phyloP scores from a whole-genome alignment of 2,888 invertebrate species.

The Nemotelus pantherinus region DNA sequence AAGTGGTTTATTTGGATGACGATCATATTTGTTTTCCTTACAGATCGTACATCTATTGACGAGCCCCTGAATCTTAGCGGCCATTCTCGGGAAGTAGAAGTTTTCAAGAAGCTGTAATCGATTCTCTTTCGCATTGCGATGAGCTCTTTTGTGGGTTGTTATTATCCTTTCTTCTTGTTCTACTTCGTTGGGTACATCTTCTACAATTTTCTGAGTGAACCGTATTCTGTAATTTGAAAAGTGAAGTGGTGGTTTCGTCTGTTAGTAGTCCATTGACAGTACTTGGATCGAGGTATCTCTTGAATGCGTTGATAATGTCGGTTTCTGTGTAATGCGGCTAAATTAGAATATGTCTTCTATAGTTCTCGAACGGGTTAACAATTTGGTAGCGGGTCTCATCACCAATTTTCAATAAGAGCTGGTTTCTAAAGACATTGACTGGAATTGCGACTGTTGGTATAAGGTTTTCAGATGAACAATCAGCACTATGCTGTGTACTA shows the following conservation, averaged over 20 bases:
- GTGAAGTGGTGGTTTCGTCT: slow-evolving; percentile 45
- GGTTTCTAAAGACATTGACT: slow-evolving; percentile 29
- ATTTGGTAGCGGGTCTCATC: slow-evolving; percentile 14
- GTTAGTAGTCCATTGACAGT: slow-evolving; percentile 43
- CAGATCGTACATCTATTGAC: slow-evolving; percentile 38
- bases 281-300: slow-evolving; percentile 21
- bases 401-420: slow-evolving; percentile 12
- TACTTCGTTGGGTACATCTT: slow-evolving; percentile 24
- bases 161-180: slow-evolving; percentile 47
- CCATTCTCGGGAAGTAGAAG: slow-evolving; percentile 43
- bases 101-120: slow-evolving; percentile 44
- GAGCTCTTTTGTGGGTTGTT: slow-evolving; percentile 45
- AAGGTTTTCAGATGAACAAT: slow-evolving; percentile 12
- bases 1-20: slow-evolving; percentile 38
- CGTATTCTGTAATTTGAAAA: slow-evolving; percentile 37
- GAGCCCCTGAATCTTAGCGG: slow-evolving; percentile 30
- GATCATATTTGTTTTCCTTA: slow-evolving; percentile 46
- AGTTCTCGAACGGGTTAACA: slow-evolving; percentile 10
- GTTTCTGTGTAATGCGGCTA: background rate
- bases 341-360: background rate
- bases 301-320: slow-evolving; percentile 3
- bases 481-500: slow-evolving; percentile 2
- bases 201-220: slow-evolving; percentile 42
- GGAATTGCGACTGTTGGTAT: slow-evolving; percentile 20
- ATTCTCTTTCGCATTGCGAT: slow-evolving; percentile 47